These are phyloP conservation scores for Dinocampus coccinellae DNA, from an alignment of 2,888 invertebrate genomes.

Conservation along the genomic window DNA sequence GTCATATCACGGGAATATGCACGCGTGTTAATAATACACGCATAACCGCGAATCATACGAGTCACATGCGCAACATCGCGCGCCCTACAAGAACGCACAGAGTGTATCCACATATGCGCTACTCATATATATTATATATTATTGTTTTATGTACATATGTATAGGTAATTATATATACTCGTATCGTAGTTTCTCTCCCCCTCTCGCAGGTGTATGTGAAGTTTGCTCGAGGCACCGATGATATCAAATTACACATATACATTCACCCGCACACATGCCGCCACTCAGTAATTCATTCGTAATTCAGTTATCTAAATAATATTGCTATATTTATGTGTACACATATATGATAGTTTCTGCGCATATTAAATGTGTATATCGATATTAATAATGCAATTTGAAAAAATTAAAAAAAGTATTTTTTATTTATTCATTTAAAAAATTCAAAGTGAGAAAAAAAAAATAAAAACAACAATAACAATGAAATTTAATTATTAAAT, in stretches of 20 bases:
- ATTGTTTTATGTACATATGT: background rate
- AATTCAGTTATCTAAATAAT: slow-evolving; percentile 66
- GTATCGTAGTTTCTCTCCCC: background rate
- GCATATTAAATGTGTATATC: background rate
- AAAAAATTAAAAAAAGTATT: too few relatives aligned
- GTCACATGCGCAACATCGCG: slow-evolving; percentile 45
- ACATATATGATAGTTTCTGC: background rate
- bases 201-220: slow-evolving; percentile 19
- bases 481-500: too few relatives aligned
- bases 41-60: slow-evolving; percentile 63
- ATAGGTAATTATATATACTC: slow-evolving; percentile 10
- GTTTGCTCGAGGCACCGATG: slow-evolving; percentile 28
- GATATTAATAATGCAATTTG: background rate
- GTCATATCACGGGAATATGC: slow-evolving; percentile 39
- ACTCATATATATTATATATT: background rate
- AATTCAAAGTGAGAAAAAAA: too few relatives aligned
- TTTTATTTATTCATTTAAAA: too few relatives aligned
- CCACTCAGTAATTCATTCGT: slow-evolving; percentile 63
- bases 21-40: slow-evolving; percentile 62
- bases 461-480: too few relatives aligned
- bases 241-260: slow-evolving; percentile 62
- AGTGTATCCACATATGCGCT: slow-evolving; percentile 35
- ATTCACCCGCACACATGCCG: slow-evolving; percentile 54
- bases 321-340: slow-evolving; percentile 33
- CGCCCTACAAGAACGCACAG: slow-evolving; percentile 24